Evolutionary conservation across 2,888 invertebrate genomes (phyloP), one percentile per base, ranked within the genome.

Genomic region (Aphrophora alni): DNA sequence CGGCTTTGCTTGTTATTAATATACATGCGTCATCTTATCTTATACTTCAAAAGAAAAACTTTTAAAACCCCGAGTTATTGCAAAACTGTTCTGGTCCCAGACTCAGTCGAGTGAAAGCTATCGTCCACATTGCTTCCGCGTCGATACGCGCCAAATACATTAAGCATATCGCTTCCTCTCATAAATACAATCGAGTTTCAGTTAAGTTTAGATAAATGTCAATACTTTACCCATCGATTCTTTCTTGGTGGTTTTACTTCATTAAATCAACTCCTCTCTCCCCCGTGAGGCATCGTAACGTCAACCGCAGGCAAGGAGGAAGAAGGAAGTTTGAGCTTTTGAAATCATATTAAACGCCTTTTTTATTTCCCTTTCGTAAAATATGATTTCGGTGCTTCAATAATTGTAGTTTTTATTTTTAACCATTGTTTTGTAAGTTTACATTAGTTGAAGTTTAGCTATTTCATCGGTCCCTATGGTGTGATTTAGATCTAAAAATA

Each of bases 11-110:
- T 59, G 44, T 21, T 59, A 59, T 59, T 59, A 59, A 59, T 59
- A 59, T 59, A 59, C 59, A 59, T 59, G 59, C 59, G 59, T 59
- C 59, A 59, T 59, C 59, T 59, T 59, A 59, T 59, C 59, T 44
- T 44, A 5, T 44, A 44, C 44, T 59, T 59, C 59, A 59, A 59
- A 59, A 59, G 59, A 10, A 59, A 59, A 59, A 59, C 14, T 21
- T 59, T 59, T 59, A 12, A 59, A 59, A 59, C 12, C 59, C 59
- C 5, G 21, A 59, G 59, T 21, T 59, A 59, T 59, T 59, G 59
- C 59, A 14, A 21, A 14, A 59, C 21, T 44, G 44, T 44, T 44
- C 44, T 14, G 44, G 33, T 5, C 3, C 33, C 33, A 8, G 3
- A 33, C 3, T 3, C 33, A 33, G 33, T 17, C 7, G 44, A 44